These are phyloP conservation scores for Paragorgia papillata DNA, from an alignment of 92 coral and sea anemone genomes.

Conservation along the genomic window DNA sequence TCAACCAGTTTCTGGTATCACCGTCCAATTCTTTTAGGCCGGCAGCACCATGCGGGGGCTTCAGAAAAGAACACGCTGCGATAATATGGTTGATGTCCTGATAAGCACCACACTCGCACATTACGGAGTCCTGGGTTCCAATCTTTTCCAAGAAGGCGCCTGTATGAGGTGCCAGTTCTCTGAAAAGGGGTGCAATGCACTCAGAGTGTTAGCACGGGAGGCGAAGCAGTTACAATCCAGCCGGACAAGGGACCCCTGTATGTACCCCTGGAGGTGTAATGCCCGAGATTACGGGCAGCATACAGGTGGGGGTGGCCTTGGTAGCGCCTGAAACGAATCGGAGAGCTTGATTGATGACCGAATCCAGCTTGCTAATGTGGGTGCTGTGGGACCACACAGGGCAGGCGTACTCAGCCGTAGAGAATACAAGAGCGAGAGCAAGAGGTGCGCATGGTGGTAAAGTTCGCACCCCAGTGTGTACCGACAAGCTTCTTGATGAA, in stretches of 20 bases:
- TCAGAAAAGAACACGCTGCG: background rate
- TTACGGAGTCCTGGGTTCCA: constrained; percentile 11
- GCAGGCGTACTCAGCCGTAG: constrained; percentile 35
- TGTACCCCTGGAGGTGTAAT: constrained; percentile 28
- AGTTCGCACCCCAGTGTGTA: constrained; percentile 19
- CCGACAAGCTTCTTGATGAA: constrained; percentile 4
- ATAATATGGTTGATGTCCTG: constrained; percentile 20
- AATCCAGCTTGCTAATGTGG: constrained; percentile 26
- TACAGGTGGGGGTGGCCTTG: constrained; percentile 29
- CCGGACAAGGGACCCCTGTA: constrained; percentile 7
- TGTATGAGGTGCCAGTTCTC: constrained; percentile 2
- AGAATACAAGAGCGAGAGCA: constrained; percentile 34
- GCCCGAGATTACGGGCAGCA: constrained; percentile 42
- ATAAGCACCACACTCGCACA: constrained; percentile 21
- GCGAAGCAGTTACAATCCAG: constrained; percentile 5
- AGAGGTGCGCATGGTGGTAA: constrained; percentile 25
- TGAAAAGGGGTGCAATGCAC: constrained; percentile 7
- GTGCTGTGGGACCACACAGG: constrained; percentile 25
- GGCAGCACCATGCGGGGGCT: background rate
- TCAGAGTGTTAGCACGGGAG: too few species aligned
- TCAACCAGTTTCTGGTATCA: too few species aligned
- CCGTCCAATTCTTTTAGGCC: constrained; percentile 12
- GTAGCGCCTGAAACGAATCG: constrained; percentile 24
- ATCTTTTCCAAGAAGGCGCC: constrained; percentile 28
- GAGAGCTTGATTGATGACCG: constrained; percentile 42